These are phyloP conservation scores for Lagria hirta DNA, from an alignment of 2,888 invertebrate genomes.

Conservation along the genomic window DNA sequence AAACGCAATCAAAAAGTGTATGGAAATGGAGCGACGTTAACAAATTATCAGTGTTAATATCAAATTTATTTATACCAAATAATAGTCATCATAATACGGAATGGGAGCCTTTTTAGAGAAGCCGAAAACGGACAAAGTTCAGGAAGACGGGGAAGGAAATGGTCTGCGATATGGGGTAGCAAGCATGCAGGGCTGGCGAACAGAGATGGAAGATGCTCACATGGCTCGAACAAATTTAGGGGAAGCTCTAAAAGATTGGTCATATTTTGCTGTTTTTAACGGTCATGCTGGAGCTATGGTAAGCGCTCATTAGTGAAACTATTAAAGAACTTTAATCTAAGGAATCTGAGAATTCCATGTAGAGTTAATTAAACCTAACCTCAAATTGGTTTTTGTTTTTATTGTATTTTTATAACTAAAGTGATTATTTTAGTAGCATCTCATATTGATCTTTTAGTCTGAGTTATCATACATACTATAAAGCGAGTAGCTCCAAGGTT, in stretches of 20 bases:
- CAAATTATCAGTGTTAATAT: constrained; percentile 24
- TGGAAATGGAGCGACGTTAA: constrained; percentile 46
- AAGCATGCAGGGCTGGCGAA: constrained; percentile 98
- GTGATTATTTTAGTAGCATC: no score
- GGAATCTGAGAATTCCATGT: no score
- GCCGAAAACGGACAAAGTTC: constrained; percentile 97
- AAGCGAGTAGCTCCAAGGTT: no score
- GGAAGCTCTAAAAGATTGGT: constrained; percentile 79
- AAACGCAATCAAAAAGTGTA: constrained; percentile 30
- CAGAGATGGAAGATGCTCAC: constrained; percentile 99
- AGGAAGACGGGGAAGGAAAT: constrained; percentile 92
- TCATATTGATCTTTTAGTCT: no score
- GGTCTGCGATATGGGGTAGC: constrained; percentile 86
- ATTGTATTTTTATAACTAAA: no score
- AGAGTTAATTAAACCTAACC: no score
- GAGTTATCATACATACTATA: no score
- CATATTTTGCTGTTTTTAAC: constrained; percentile 98
- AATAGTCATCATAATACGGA: no score
- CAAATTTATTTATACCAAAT: constrained; percentile 30
- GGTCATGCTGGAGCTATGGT: constrained; percentile 91
- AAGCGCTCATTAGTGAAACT: no score
- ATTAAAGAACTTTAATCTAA: no score
- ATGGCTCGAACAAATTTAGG: constrained; percentile 79
- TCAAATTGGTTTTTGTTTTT: no score
- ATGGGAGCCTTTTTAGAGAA: constrained; percentile 99